Conservation (phyloP, 2,888 invertebrate species). For the Cantharis rufa region DNA sequence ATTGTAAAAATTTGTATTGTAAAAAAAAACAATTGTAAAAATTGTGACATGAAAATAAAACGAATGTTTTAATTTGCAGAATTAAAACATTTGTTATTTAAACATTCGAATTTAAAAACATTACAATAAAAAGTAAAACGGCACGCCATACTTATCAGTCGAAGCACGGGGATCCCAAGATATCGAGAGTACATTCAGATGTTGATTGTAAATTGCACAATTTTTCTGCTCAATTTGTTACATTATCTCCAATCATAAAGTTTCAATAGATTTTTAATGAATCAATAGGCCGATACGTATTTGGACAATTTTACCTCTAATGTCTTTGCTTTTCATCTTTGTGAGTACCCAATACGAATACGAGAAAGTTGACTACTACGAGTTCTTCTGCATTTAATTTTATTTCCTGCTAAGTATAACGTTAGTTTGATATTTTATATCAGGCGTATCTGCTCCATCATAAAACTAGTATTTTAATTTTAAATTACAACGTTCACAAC, state of each 20-base stretch:
- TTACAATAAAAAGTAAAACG: no score
- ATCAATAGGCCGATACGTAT: background rate
- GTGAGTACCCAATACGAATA: background rate
- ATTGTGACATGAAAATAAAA: no score
- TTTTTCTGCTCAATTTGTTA: background rate
- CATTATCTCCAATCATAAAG: background rate
- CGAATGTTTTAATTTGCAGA: no score
- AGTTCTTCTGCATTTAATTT: constrained; percentile 7
- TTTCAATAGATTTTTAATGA: background rate
- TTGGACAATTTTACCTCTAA: background rate
- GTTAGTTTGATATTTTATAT: constrained; percentile 4
- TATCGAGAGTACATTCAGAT: constrained; percentile 5
- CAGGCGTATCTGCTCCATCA: background rate
- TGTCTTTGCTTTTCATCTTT: background rate
- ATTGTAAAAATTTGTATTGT: no score
- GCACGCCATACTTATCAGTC: no score
- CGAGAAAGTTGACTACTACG: constrained; percentile 12
- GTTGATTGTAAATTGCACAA: constrained; percentile 6
- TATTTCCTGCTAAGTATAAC: constrained; percentile 13
- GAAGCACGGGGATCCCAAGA: constrained; percentile 8
- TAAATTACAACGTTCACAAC: background rate
- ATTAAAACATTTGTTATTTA: no score
- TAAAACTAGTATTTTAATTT: background rate
- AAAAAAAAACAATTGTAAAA: no score
- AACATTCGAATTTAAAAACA: no score